Evolutionary conservation across 2,797 vertebrate species (phyloP).

Genomic region (Danio tinwini): DNA sequence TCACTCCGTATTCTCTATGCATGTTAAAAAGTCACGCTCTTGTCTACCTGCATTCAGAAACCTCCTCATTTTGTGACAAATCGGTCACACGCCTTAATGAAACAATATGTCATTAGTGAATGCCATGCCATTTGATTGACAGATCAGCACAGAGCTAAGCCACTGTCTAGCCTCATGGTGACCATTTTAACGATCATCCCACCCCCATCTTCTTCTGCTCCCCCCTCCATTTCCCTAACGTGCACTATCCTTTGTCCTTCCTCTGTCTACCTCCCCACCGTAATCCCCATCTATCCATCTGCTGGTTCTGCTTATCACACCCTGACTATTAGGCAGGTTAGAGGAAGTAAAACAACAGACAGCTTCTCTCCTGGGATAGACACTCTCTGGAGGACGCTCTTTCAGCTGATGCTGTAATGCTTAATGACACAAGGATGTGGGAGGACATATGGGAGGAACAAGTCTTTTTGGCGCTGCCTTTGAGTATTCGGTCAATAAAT

Average conservation of each 20-base stretch:
- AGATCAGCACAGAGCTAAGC: slow-evolving; percentile 38
- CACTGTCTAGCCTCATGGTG: slow-evolving; percentile 44
- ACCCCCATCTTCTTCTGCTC: neutral
- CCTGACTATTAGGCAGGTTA: slow-evolving; percentile 44
- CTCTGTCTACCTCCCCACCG: slow-evolving; percentile 11
- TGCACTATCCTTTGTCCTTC: slow-evolving; percentile 28
- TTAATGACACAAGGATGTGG: neutral
- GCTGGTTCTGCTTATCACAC: slow-evolving; percentile 59
- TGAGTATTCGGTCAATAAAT: neutral
- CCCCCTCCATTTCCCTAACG: slow-evolving; percentile 28
- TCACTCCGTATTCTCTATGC: slow-evolving; percentile 1
- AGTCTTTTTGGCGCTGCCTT: neutral
- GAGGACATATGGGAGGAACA: neutral
- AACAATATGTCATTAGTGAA: neutral
- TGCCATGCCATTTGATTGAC: slow-evolving; percentile 21
- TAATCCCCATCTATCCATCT: slow-evolving; percentile 62
- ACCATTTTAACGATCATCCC: slow-evolving; percentile 10
- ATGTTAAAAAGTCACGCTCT: slow-evolving; percentile 7
- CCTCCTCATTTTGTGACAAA: neutral
- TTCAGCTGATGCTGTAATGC: neutral
- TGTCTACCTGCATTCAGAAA: slow-evolving; percentile 17
- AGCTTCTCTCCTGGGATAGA: slow-evolving; percentile 11
- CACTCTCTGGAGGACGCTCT: neutral
- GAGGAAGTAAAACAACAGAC: slow-evolving; percentile 45
- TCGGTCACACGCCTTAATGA: neutral